Conservation (phyloP, 2,888 invertebrate species). For the Nemotelus nigrinus region DNA sequence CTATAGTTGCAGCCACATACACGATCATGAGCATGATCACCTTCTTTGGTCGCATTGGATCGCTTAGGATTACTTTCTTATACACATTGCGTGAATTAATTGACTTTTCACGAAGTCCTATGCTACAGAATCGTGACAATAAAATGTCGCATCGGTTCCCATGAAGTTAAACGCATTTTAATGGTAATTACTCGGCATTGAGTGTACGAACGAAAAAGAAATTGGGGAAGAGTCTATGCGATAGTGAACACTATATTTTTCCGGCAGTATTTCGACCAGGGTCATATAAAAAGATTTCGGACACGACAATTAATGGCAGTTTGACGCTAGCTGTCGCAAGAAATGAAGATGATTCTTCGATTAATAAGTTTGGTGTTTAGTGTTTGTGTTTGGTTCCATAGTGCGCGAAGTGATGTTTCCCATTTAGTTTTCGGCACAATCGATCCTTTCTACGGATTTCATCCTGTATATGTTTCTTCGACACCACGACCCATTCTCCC, state of each 20-base stretch:
- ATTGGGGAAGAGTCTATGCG: background rate
- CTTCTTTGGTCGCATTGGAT: background rate
- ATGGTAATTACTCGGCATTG: constrained; percentile 2
- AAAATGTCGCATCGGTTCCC: background rate
- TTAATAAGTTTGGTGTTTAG: background rate
- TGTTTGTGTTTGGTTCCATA: background rate
- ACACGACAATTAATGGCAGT: constrained; percentile 2
- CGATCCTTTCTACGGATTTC: constrained; percentile 45
- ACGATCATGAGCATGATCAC: background rate
- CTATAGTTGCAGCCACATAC: background rate
- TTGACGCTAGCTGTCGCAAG: background rate
- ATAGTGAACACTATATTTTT: constrained; percentile 17
- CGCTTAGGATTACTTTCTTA: constrained; percentile 21
- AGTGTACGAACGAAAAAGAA: constrained; percentile 7
- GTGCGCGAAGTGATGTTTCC: constrained; percentile 45
- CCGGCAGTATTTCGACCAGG: background rate
- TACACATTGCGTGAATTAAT: constrained; percentile 36
- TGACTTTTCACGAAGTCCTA: constrained; percentile 36
- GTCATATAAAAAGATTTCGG: constrained; percentile 30
- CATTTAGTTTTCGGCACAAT: constrained; percentile 41
- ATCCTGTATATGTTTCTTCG: constrained; percentile 51
- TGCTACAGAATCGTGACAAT: constrained; percentile 34
- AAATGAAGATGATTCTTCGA: constrained; percentile 10
- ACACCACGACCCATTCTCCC: constrained; percentile 58
- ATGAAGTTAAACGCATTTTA: constrained; percentile 25